Conservation (phyloP, 2,113 vertebrate genomes). For the Corythaeola cristata region DNA sequence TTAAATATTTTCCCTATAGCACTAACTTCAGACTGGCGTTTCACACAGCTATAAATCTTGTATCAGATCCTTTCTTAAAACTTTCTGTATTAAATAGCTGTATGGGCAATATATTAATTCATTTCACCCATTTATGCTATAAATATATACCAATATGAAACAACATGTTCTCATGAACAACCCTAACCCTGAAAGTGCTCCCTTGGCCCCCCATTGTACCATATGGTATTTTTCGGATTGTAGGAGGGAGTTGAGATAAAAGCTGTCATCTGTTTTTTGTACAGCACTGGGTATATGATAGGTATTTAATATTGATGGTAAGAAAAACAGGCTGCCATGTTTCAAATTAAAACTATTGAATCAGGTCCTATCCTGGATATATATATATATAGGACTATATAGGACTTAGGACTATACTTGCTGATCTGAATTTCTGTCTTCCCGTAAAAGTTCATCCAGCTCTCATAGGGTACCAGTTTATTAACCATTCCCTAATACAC, state of each 20-base stretch:
- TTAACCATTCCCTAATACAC: constrained; percentile 22
- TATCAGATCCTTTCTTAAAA: not conserved
- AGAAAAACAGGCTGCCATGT: not conserved
- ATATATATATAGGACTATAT: too few species aligned
- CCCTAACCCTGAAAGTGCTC: not conserved
- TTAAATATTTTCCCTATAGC: not conserved
- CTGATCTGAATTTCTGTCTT: not conserved
- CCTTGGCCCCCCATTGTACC: not conserved
- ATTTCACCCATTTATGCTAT: not conserved
- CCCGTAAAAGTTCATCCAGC: not conserved
- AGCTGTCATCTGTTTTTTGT: not conserved
- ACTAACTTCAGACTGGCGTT: not conserved
- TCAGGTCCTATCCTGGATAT: not conserved
- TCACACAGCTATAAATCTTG: not conserved
- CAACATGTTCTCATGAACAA: not conserved
- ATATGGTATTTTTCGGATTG: not conserved
- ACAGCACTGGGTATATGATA: not conserved
- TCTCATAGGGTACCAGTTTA: not conserved
- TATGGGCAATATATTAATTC: not conserved
- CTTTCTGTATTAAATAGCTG: not conserved
- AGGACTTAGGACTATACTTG: not conserved
- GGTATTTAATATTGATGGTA: not conserved
- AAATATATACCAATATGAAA: not conserved
- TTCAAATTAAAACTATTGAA: not conserved
- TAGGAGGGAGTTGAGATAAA: not conserved